These are phyloP conservation scores for Garrulus glandarius DNA, from an alignment of 2,797 vertebrate species.

Conservation along the genomic window DNA sequence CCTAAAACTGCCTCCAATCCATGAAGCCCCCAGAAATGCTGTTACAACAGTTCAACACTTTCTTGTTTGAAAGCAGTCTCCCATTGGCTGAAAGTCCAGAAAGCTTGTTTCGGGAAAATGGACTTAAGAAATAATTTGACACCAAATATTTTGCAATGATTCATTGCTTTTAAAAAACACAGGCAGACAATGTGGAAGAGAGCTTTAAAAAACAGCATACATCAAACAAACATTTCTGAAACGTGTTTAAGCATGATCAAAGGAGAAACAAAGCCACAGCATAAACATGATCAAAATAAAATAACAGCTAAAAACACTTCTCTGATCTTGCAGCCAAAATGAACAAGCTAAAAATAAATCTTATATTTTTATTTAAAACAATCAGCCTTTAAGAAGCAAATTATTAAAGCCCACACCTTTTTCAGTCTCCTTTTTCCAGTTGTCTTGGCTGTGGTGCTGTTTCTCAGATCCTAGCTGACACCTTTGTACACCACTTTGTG, in stretches of 20 bases:
- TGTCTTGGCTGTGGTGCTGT: slow-evolving; percentile 25
- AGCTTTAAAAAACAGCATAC: slow-evolving; percentile 33
- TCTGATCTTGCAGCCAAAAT: slow-evolving; percentile 65
- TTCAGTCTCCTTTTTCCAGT: slow-evolving; percentile 28
- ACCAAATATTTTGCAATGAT: slow-evolving; percentile 22
- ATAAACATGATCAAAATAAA: slow-evolving; percentile 67
- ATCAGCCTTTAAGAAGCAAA: slow-evolving; percentile 20
- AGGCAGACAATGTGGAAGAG: slow-evolving; percentile 5
- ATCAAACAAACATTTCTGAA: slow-evolving; percentile 70
- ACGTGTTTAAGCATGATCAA: slow-evolving; percentile 73
- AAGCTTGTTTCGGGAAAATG: neutral
- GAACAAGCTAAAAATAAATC: slow-evolving; percentile 64
- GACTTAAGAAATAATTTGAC: slow-evolving; percentile 32
- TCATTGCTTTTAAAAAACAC: neutral
- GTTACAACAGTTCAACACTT: neutral
- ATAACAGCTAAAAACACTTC: slow-evolving; percentile 47
- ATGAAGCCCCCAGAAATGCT: neutral
- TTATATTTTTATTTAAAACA: slow-evolving; percentile 37
- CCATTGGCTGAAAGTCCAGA: neutral
- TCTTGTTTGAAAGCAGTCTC: neutral
- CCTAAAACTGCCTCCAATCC: neutral
- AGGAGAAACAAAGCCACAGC: slow-evolving; percentile 56
- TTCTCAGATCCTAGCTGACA: slow-evolving; percentile 46
- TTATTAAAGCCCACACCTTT: slow-evolving; percentile 25
- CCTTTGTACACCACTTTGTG: slow-evolving; percentile 34